Base-by-base conservation (phyloP, 2,888 invertebrate genomes). In the Cephus runcator region DNA sequence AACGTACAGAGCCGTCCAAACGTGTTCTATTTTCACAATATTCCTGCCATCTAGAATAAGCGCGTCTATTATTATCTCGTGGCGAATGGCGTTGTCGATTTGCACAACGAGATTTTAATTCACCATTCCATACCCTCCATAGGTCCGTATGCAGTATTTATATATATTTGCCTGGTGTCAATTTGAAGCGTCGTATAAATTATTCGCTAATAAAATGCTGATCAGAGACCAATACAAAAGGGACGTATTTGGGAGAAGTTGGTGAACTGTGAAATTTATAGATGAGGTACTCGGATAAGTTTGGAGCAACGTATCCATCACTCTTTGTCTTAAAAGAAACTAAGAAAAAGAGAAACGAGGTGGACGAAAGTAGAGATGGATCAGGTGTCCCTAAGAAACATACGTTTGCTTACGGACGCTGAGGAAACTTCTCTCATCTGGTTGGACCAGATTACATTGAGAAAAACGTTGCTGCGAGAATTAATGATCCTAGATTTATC, bases 221-320 rank as follows among this genome's bases (percentile, higher is more conserved):
- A 56, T 56, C 15, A 1, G 56, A 56, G 15, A 23, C 23, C 9
- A 9, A 56, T 23, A 4, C 23, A 23, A 56, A 0, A 56, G 23
- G 9, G 23, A 56, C 56, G 56, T 56, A 0, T 56, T 2, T 9
- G 23, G 9, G 0, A 2, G 56, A 30, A 30, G 71, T 30, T 71
- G 3, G 71, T 33, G 71, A 33, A 71, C 71, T 33, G 33, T n/a
- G 76, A 75, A 77, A 75, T 77, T 77, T 77, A 77, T 75, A 77
- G 77, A 75, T 69, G 77, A 74, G 74, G 34, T 69, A 77, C 69
- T 36, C 30, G 40, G 33, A 69, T 35, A 74, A 74, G 40, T 77
- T 77, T 74, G 15, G 12, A 77, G 15, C n/a, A 75, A 71, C 69
- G 34, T 12, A 77, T 77, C 77, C 75, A 77, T 77, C 77, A 77